phyloP scores from a whole-genome alignment of 2,113 vertebrate genomes.

The Natator depressus region DNA sequence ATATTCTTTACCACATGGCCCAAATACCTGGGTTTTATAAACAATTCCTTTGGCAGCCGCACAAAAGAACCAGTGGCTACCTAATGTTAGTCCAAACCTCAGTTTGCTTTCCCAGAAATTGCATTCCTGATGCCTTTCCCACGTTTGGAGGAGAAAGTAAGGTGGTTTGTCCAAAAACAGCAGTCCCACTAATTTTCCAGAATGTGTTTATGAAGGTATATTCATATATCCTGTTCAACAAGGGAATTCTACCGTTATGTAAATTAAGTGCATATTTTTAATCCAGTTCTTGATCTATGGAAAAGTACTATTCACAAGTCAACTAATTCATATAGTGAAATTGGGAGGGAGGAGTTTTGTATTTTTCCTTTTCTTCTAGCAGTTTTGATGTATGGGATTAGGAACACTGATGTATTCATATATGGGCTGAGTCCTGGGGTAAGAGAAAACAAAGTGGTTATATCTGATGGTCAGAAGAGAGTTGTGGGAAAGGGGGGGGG shows the following conservation, averaged over 20 bases:
- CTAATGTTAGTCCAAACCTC: constrained; percentile 26
- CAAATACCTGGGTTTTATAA: constrained; percentile 30
- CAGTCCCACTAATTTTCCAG: constrained; percentile 8
- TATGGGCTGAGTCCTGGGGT: neutral
- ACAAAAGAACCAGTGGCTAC: constrained; percentile 12
- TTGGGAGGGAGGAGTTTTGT: neutral
- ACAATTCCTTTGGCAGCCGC: constrained; percentile 35
- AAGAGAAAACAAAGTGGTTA: neutral
- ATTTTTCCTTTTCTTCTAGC: neutral
- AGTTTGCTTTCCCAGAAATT: constrained; percentile 59
- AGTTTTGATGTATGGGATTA: neutral
- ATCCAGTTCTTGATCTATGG: neutral
- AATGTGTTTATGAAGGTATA: neutral
- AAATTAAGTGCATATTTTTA: neutral
- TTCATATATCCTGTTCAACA: neutral
- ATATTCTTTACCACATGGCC: neutral
- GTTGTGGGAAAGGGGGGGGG: rapidly evolving
- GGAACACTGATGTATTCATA: neutral
- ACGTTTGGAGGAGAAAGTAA: constrained; percentile 34
- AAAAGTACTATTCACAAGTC: neutral
- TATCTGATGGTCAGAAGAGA: neutral
- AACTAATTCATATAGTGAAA: neutral
- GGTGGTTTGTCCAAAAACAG: constrained; percentile 25
- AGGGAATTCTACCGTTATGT: neutral
- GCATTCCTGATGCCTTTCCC: neutral